phyloP scores from a whole-genome alignment of 2,797 vertebrate genomes.

The Paguma larvata region DNA sequence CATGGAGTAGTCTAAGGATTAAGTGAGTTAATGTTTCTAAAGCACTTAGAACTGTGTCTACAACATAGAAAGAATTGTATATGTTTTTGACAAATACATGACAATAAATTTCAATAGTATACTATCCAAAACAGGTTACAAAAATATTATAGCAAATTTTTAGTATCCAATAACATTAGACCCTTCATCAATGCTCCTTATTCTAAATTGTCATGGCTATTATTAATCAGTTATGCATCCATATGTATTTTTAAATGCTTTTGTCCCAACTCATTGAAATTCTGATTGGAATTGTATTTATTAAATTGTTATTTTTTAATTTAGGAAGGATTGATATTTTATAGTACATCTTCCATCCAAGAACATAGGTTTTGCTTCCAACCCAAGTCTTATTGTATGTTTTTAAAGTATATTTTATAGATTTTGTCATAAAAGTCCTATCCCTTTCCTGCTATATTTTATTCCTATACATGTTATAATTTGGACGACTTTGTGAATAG shows the following conservation, averaged over 20 bases:
- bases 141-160: background rate
- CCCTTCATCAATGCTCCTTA: background rate
- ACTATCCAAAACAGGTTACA: background rate
- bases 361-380: background rate
- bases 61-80: background rate
- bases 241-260: background rate
- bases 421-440: background rate
- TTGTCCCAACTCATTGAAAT: background rate
- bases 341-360: background rate
- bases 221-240: background rate
- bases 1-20: background rate
- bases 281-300: background rate
- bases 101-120: background rate
- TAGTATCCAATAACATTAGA: background rate
- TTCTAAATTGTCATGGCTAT: background rate
- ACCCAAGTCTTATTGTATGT: background rate
- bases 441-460: background rate
- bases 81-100: background rate
- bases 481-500: background rate
- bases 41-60: background rate
- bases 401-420: conserved; percentile 7
- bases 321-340: background rate
- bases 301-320: background rate
- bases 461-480: background rate
- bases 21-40: conserved; percentile 2